Evolutionary conservation across 2,113 vertebrate species (phyloP).

Genomic region (Gulo gulo): DNA sequence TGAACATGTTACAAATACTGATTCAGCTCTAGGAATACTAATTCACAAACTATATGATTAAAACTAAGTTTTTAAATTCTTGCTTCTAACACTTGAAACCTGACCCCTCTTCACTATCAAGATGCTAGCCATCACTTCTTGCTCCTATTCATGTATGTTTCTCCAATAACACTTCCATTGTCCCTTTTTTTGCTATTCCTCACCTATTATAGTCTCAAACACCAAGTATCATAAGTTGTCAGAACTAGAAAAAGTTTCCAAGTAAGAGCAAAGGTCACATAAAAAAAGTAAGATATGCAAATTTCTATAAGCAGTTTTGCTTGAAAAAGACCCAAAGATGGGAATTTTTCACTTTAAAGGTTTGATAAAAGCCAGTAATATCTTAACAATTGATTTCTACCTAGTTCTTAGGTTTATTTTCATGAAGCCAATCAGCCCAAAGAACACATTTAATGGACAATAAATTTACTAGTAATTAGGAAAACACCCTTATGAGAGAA

Average conservation of each 20-base stretch:
- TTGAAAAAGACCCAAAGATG: background rate
- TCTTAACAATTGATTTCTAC: background rate
- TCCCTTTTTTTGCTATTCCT: background rate
- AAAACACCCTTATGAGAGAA: background rate
- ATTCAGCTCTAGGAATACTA: background rate
- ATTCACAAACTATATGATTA: background rate
- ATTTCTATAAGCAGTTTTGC: background rate
- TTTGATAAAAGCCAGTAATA: background rate
- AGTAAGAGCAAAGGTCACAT: background rate
- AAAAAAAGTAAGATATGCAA: conserved; percentile 4
- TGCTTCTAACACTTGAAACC: background rate
- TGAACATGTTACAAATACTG: background rate
- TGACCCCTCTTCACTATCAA: background rate
- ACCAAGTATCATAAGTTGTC: background rate
- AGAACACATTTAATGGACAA: background rate
- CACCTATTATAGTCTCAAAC: background rate
- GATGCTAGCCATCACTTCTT: background rate
- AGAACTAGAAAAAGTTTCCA: conserved; percentile 5
- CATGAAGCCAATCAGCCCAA: background rate
- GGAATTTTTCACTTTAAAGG: conserved; percentile 11
- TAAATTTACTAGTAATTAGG: background rate
- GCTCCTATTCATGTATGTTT: background rate
- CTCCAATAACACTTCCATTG: background rate
- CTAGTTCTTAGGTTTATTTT: background rate
- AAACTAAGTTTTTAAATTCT: conserved; percentile 29